These are phyloP conservation scores for Argyra leucocephala DNA, from an alignment of 2,888 invertebrate genomes.

Conservation along the genomic window DNA sequence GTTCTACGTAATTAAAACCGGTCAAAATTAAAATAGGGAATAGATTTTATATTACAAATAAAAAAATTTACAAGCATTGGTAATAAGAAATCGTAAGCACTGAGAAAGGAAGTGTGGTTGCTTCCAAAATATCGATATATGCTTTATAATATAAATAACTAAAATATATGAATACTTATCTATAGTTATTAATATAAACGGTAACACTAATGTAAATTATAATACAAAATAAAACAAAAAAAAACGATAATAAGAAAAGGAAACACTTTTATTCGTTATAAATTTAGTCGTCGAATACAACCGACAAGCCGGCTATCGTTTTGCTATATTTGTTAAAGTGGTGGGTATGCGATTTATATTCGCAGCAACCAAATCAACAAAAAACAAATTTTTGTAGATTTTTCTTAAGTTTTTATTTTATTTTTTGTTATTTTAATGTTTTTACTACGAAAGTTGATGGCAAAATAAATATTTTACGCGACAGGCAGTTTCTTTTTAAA, in stretches of 20 bases:
- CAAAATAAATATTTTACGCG: slow-evolving; percentile 10
- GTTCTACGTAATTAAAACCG: too few relatives aligned
- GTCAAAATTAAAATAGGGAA: too few relatives aligned
- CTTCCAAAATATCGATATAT: too few relatives aligned
- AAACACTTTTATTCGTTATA: slow-evolving; percentile 6
- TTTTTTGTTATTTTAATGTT: neutral
- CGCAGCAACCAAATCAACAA: slow-evolving; percentile 1
- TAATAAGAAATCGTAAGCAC: too few relatives aligned
- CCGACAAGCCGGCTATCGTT: neutral
- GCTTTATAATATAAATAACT: too few relatives aligned
- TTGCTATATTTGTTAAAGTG: too few relatives aligned
- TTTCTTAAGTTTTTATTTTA: neutral
- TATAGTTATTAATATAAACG: too few relatives aligned
- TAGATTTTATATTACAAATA: too few relatives aligned
- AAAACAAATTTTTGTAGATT: neutral
- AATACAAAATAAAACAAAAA: neutral
- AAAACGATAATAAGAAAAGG: neutral
- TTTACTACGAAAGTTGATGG: neutral
- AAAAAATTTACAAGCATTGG: too few relatives aligned
- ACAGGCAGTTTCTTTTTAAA: slow-evolving; percentile 9
- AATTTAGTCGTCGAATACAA: neutral
- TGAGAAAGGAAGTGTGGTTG: too few relatives aligned
- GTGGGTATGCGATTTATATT: neutral
- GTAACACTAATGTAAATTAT: too few relatives aligned
- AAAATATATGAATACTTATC: too few relatives aligned